Percentiles rank a stretch among this genome's conserved stretches.
Conservation (phyloP, 2,888 invertebrate genomes). For the Incurvaria masculella region DNA sequence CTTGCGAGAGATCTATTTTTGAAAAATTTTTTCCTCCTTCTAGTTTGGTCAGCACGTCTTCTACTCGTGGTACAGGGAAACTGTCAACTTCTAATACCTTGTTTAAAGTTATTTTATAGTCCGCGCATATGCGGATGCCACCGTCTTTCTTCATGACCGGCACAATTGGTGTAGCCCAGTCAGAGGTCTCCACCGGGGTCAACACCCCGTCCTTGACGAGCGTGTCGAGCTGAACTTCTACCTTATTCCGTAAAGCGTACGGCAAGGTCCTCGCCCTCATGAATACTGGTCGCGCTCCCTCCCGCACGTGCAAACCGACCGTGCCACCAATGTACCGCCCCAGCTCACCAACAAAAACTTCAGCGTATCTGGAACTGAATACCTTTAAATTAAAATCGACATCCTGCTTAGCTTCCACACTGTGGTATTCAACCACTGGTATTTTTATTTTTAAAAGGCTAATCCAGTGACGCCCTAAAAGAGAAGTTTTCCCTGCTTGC, state of each 20-base stretch:
- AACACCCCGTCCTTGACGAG: conserved; percentile 14
- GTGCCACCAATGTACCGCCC: conserved; percentile 18
- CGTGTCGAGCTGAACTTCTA: conserved; percentile 15
- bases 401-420: neutral
- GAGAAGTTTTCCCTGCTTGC: too few species aligned
- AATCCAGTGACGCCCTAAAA: too few species aligned
- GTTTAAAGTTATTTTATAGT: conserved; percentile 9
- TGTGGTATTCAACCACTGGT: conserved; percentile 2
- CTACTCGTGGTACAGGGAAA: conserved; percentile 9
- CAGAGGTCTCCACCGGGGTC: conserved; percentile 17
- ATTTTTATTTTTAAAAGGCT: too few species aligned
- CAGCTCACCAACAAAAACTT: conserved; percentile 18
- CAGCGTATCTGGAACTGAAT: conserved; percentile 16
- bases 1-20: conserved; percentile 5
- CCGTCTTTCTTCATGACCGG: conserved; percentile 11
- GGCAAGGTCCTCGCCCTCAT: conserved; percentile 14
- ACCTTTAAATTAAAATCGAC: neutral
- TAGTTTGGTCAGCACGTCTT: conserved; percentile 9
- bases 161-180: conserved; percentile 18
- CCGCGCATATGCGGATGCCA: conserved; percentile 6
- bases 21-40: conserved; percentile 4
- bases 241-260: conserved; percentile 17
- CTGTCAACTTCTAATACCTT: conserved; percentile 8
- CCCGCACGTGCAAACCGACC: conserved; percentile 12
- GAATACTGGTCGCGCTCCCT: conserved; percentile 10